phyloP scores from a whole-genome alignment of 2,888 invertebrate species.

The Odontothrips loti region DNA sequence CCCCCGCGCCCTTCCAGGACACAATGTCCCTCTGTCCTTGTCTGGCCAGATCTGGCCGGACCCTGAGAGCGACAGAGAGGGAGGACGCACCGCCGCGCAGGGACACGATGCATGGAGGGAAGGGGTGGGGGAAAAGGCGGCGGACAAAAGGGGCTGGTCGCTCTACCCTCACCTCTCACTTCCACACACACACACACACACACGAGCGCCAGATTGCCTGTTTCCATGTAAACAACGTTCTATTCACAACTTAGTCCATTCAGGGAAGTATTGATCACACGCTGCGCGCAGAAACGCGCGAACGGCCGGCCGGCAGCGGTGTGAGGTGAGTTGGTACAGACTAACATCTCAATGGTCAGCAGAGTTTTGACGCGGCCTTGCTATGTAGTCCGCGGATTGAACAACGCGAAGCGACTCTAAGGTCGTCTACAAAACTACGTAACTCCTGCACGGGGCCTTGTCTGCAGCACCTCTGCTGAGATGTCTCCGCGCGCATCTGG shows the following conservation, averaged over 20 bases:
- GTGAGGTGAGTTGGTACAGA: neutral
- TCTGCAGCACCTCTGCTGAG: too few relatives aligned
- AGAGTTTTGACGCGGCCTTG: neutral
- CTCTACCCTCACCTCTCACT: constrained; percentile 29
- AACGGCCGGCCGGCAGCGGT: neutral
- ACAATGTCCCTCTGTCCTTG: neutral
- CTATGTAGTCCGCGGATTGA: too few relatives aligned
- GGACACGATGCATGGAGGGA: neutral
- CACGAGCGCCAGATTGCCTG: constrained; percentile 27
- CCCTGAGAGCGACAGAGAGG: neutral
- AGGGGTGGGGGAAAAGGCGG: neutral
- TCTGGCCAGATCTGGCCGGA: neutral
- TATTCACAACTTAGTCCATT: constrained; percentile 31
- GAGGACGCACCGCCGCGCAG: too few relatives aligned
- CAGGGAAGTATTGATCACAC: constrained; percentile 32
- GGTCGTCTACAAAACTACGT: too few relatives aligned
- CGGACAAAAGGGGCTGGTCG: constrained; percentile 6
- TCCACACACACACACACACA: neutral
- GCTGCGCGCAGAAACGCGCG: constrained; percentile 9
- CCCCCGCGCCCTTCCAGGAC: neutral
- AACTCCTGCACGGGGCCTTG: too few relatives aligned
- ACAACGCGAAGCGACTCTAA: too few relatives aligned
- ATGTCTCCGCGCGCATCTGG: too few relatives aligned
- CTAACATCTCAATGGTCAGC: neutral
- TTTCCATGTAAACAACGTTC: constrained; percentile 31